These are phyloP conservation scores for Gobio gobio DNA, from an alignment of 2,113 vertebrate species.

Conservation along the genomic window DNA sequence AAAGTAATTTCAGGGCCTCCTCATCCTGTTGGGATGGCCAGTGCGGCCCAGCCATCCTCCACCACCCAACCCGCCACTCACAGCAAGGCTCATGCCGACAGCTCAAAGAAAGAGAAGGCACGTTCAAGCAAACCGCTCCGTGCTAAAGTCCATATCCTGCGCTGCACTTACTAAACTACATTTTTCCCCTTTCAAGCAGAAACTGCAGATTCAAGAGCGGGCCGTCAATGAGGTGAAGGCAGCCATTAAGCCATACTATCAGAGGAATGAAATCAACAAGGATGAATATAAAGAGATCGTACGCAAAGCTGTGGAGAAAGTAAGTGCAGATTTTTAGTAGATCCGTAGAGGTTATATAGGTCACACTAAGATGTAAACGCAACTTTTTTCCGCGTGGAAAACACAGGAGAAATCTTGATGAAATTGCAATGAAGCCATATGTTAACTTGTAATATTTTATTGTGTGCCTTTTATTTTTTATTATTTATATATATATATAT, in stretches of 20 bases:
- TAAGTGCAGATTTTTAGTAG: slow-evolving; percentile 63
- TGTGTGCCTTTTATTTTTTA: no score
- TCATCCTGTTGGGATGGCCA: slow-evolving; percentile 72
- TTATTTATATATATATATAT: no score
- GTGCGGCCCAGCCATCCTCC: slow-evolving; percentile 80
- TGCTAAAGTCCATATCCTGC: background rate
- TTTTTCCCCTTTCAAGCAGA: slow-evolving; percentile 71
- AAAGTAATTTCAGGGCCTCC: slow-evolving; percentile 74
- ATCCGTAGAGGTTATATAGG: no score
- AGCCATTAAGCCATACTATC: slow-evolving; percentile 96
- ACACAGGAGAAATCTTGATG: no score
- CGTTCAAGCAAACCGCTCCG: no score
- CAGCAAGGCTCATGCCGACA: slow-evolving; percentile 88
- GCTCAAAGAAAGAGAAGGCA: slow-evolving; percentile 97
- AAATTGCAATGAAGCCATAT: no score
- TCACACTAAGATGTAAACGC: no score
- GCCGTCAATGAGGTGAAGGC: slow-evolving; percentile 94
- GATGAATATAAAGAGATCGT: slow-evolving; percentile 99
- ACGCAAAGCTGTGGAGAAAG: slow-evolving; percentile 97
- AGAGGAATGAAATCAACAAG: slow-evolving; percentile 98
- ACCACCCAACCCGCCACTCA: slow-evolving; percentile 77
- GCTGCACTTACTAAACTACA: background rate
- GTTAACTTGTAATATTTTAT: no score
- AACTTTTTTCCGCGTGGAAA: no score
- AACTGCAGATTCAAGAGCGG: slow-evolving; percentile 92